phyloP scores from a whole-genome alignment of 2,888 invertebrate genomes.

The Fragum fragum region DNA sequence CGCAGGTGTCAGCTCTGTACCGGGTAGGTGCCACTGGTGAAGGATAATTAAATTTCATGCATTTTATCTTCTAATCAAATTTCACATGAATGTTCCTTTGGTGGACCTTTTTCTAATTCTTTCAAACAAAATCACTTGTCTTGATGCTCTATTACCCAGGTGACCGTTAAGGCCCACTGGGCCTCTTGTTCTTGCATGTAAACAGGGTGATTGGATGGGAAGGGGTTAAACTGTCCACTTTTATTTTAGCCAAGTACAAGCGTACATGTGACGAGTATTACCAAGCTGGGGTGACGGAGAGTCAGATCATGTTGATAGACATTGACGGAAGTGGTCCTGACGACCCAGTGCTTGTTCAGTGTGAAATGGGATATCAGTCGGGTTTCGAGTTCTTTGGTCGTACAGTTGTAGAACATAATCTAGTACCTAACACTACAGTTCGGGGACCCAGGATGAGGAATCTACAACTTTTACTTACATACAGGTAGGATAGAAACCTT shows the following conservation, averaged over 20 bases:
- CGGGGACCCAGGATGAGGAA: constrained; percentile 71
- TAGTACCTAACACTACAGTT: constrained; percentile 73
- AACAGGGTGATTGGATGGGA: too few relatives aligned
- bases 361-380: constrained; percentile 91
- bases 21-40: too few relatives aligned
- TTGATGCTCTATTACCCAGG: too few relatives aligned
- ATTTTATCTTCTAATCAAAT: too few relatives aligned
- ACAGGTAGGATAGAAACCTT: constrained; percentile 78
- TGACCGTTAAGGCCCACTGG: too few relatives aligned
- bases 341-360: constrained; percentile 96
- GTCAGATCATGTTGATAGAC: constrained; percentile 96
- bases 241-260: constrained; percentile 93
- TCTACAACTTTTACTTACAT: constrained; percentile 82
- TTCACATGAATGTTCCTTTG: too few relatives aligned
- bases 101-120: too few relatives aligned
- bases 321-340: constrained; percentile 97
- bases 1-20: too few relatives aligned
- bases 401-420: constrained; percentile 81
- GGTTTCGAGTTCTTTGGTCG: constrained; percentile 73
- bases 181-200: too few relatives aligned
- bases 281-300: constrained; percentile 94
- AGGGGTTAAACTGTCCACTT: too few relatives aligned
- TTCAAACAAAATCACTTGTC: too few relatives aligned
- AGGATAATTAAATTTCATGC: too few relatives aligned
- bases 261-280: constrained; percentile 97